Conservation (phyloP, 2,797 vertebrate genomes). For the Sebastolobus alascanus region DNA sequence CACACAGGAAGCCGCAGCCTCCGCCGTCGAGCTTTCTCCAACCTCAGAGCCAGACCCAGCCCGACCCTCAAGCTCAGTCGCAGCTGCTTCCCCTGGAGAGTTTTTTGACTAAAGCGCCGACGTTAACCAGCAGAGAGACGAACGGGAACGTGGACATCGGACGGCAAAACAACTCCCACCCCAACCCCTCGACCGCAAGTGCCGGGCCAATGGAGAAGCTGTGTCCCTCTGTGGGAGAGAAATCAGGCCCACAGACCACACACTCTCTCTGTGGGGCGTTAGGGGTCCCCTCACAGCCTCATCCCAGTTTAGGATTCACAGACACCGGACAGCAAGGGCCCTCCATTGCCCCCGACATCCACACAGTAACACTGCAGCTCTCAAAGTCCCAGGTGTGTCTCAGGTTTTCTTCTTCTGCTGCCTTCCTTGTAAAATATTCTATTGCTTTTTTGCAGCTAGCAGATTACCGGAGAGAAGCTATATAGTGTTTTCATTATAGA, state of each 20-base stretch:
- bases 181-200: constrained; percentile 50
- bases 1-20: constrained; percentile 65
- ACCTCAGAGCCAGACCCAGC: constrained; percentile 62
- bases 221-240: constrained; percentile 74
- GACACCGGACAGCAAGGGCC: constrained; percentile 81
- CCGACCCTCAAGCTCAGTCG: constrained; percentile 63
- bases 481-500: neutral
- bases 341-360: constrained; percentile 88
- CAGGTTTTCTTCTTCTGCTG: constrained; percentile 3
- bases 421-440: neutral
- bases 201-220: constrained; percentile 79
- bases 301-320: constrained; percentile 75
- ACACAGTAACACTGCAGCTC: constrained; percentile 93
- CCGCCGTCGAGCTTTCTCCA: constrained; percentile 65
- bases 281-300: constrained; percentile 73
- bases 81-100: constrained; percentile 78
- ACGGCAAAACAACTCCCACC: constrained; percentile 63
- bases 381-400: constrained; percentile 94
- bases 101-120: constrained; percentile 77
- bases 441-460: neutral
- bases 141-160: constrained; percentile 71
- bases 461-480: neutral
- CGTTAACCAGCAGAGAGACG: constrained; percentile 65
- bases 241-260: constrained; percentile 64
- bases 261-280: constrained; percentile 69